Evolutionary conservation across 2,797 vertebrate species (phyloP).

Genomic region (Buceros bicornis): DNA sequence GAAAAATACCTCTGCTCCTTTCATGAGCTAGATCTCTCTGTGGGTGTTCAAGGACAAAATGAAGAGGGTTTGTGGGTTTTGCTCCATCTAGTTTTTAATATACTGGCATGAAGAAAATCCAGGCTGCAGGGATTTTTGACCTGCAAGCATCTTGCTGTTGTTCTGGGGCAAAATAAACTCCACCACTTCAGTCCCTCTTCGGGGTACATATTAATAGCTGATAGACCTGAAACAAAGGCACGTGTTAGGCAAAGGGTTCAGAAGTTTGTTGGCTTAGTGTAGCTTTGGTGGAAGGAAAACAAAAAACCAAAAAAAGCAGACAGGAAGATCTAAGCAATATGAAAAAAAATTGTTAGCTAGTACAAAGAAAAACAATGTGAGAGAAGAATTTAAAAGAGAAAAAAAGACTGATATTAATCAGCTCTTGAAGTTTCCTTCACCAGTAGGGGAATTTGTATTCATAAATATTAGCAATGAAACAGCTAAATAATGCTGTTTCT

Average conservation of each 20-base stretch:
- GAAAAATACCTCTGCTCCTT: background rate
- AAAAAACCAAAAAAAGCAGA: background rate
- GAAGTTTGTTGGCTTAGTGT: background rate
- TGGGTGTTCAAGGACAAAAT: background rate
- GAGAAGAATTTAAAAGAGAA: background rate
- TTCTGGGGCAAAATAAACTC: background rate
- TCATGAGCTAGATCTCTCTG: background rate
- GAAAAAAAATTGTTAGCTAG: background rate
- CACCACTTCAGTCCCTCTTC: background rate
- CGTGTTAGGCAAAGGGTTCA: background rate
- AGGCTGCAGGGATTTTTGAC: background rate
- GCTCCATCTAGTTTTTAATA: background rate
- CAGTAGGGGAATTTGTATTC: background rate
- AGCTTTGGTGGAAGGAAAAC: background rate
- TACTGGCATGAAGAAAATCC: background rate
- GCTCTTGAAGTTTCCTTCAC: background rate
- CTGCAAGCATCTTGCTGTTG: background rate
- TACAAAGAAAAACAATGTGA: background rate
- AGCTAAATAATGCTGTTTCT: background rate
- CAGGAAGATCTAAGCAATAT: background rate
- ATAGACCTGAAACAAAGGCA: background rate
- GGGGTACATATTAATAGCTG: background rate
- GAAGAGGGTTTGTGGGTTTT: background rate
- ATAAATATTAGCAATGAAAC: background rate
- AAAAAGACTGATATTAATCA: background rate